Percentiles rank a stretch among this genome's conserved stretches.
Conservation (phyloP, 2,797 vertebrate species). For the Dipus sagitta region DNA sequence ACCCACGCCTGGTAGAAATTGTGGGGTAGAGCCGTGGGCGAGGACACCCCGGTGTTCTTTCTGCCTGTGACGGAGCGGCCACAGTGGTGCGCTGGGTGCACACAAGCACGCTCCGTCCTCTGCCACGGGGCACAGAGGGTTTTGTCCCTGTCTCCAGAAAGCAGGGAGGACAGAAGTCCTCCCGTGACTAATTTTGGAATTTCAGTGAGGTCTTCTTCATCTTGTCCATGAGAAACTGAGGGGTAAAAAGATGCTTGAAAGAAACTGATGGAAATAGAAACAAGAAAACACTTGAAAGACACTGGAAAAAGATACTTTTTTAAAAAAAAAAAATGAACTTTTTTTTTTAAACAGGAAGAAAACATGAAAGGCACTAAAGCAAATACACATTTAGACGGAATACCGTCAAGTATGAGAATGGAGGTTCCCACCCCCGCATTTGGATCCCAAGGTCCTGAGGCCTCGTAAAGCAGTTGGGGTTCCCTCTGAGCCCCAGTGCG, state of each 20-base stretch:
- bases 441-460: constrained; percentile 56
- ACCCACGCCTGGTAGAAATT: neutral
- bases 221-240: constrained; percentile 64
- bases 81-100: neutral
- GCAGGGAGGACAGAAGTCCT: neutral
- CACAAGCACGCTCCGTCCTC: neutral
- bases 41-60: fast-evolving
- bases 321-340: neutral
- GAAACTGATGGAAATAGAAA: constrained; percentile 56
- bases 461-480: neutral
- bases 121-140: neutral
- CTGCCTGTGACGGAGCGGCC: neutral
- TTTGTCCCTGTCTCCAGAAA: neutral
- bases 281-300: constrained; percentile 67
- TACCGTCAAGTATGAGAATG: fast-evolving
- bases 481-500: constrained; percentile 1
- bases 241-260: constrained; percentile 59
- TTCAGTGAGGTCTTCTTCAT: constrained; percentile 63
- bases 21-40: neutral
- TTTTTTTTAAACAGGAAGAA: constrained; percentile 55
- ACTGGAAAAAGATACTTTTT: constrained; percentile 60
- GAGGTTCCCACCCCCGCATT: neutral
- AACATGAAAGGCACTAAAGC: constrained; percentile 35
- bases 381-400: neutral
- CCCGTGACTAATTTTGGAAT: neutral